Percentiles rank a stretch among this genome's conserved stretches.
Evolutionary conservation across 2,888 invertebrate species (phyloP).

Genomic region (Pseudoips prasinana): DNA sequence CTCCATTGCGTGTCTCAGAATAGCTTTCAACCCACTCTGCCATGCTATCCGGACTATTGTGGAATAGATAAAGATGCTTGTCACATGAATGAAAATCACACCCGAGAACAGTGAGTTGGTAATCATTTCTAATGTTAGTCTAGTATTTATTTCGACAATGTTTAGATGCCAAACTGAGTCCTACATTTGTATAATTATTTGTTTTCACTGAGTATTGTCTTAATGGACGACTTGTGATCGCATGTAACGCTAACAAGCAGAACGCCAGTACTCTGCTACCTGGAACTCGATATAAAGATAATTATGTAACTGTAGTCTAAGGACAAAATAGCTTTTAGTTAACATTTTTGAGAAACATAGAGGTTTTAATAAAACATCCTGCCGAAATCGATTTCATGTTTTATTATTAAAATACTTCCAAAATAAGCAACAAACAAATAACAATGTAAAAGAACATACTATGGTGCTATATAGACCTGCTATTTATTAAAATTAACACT

Average conservation of each 20-base stretch:
- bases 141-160: conserved; percentile 25
- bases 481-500: conserved; percentile 57
- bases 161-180: conserved; percentile 46
- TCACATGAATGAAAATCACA: no score
- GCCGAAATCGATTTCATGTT: conserved; percentile 61
- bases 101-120: no score
- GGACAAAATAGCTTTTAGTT: conserved; percentile 46
- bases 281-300: conserved; percentile 22
- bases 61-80: no score
- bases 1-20: no score
- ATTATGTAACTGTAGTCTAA: conserved; percentile 32
- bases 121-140: no score
- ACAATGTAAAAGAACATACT: conserved; percentile 73
- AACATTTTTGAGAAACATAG: conserved; percentile 50
- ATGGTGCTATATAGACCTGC: conserved; percentile 60
- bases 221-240: neutral
- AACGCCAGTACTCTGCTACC: conserved; percentile 17
- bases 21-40: no score
- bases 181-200: conserved; percentile 23
- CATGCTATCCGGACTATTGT: no score
- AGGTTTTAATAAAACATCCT: conserved; percentile 69
- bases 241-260: conserved; percentile 2
- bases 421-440: conserved; percentile 82
- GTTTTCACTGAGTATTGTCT: conserved; percentile 13
- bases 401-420: conserved; percentile 78